Base-by-base conservation (phyloP, 1,140 invertebrate genomes). In the Oryctes rhinoceros region DNA sequence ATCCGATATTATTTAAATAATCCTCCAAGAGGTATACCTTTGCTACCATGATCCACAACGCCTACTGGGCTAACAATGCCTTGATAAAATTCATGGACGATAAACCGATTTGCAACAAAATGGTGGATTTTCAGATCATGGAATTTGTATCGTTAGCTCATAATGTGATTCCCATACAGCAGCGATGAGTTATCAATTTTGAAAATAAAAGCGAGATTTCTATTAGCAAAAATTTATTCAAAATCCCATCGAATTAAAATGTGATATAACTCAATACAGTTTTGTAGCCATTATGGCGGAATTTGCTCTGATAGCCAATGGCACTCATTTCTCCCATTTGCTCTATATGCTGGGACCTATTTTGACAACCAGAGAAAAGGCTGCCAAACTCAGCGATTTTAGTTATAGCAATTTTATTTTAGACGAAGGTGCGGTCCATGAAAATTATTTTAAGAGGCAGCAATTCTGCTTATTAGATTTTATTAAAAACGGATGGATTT, bases 41-140 rank as follows among this genome's bases (percentile, higher is more conserved):
- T 47, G 75, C 76, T 15, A 83, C 82, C 20, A 10, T 84, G 0
- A 79, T 71, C 20, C 83, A 84, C 62, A 80, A 81, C 53, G 83
- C 83, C 65, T 80, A 81, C 48, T 84, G 83, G 83, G 81, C 82
- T 13, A 84, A 75, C 20, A 80, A 78, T 30, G 71, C 62, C n/a
- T 76, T 65, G 59, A 4, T 75, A 18, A 75, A 81, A 75, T 89
- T 88, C 78, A 83, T 88, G 81, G 82, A 84, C 10, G 86, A 84
- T 0, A 78, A 85, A 39, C 86, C 89, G 0, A 82, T 86, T 0
- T 87, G 89, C 30, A 81, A 91, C 2, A 91, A 91, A 84, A 88
- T 93, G 48, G 86, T 92, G 0, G 92, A 93, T 82, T 92, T 91
- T 81, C 92, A 92, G 86, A 89, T 90, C 18, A 87, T 88, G 10